These are phyloP conservation scores for Myotis vivesi DNA, from an alignment of 2,797 vertebrate genomes.

Conservation along the genomic window DNA sequence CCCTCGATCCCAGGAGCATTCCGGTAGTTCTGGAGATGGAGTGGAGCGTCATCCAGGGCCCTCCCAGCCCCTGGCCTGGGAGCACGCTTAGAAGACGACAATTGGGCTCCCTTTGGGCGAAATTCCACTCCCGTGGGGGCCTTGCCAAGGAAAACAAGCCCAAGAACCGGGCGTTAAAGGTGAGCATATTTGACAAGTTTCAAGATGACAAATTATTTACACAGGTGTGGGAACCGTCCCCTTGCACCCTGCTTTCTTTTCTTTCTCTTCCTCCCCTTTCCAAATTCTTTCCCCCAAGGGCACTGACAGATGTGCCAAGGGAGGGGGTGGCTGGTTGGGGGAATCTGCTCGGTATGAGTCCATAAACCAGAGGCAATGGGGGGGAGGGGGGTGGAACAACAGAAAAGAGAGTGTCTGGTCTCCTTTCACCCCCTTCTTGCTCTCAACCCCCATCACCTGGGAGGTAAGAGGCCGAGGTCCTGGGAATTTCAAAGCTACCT, in stretches of 20 bases:
- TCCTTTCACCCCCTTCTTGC: not conserved
- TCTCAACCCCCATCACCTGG: not conserved
- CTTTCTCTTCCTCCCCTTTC: slow-evolving; percentile 62
- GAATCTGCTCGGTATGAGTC: slow-evolving; percentile 33
- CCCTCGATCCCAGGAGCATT: slow-evolving; percentile 49
- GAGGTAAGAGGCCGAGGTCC: not conserved
- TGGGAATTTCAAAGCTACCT: not conserved
- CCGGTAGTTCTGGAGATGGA: slow-evolving; percentile 55
- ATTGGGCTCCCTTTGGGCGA: slow-evolving; percentile 67
- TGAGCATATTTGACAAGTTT: slow-evolving; percentile 72
- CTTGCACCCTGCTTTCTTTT: slow-evolving; percentile 44
- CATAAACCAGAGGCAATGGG: not conserved
- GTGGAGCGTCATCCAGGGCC: slow-evolving; percentile 10
- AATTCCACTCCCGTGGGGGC: slow-evolving; percentile 66
- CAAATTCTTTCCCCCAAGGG: slow-evolving; percentile 70
- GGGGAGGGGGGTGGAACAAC: not conserved
- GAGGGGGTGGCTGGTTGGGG: slow-evolving; percentile 52
- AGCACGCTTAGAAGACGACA: slow-evolving; percentile 54
- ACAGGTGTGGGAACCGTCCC: slow-evolving; percentile 79
- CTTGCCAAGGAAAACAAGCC: slow-evolving; percentile 82
- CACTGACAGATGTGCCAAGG: slow-evolving; percentile 74
- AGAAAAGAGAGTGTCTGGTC: not conserved
- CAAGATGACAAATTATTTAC: slow-evolving; percentile 79
- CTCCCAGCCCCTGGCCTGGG: slow-evolving; percentile 29
- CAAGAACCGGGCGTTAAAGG: slow-evolving; percentile 68